phyloP scores from a whole-genome alignment of 2,797 vertebrate genomes.

The Syngnathus acus region DNA sequence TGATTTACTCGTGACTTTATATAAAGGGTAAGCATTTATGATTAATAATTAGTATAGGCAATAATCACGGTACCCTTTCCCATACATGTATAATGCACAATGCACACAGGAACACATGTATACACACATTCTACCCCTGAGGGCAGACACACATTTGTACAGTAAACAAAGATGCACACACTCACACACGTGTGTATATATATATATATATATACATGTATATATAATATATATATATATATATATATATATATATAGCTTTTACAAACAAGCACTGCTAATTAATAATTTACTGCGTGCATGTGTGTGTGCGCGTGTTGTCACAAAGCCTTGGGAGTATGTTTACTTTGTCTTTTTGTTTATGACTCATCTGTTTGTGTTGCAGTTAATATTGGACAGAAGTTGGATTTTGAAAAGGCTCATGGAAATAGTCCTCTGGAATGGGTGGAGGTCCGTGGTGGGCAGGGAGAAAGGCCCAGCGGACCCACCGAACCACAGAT shows the following conservation, averaged over 20 bases:
- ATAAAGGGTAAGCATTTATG: too few species aligned
- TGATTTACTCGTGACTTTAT: too few species aligned
- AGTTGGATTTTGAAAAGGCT: constrained; percentile 36
- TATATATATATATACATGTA: too few species aligned
- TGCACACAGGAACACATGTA: too few species aligned
- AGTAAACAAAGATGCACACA: too few species aligned
- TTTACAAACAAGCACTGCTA: constrained; percentile 1
- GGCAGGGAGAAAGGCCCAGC: not conserved
- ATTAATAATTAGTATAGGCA: too few species aligned
- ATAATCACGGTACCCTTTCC: too few species aligned
- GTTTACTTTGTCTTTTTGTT: constrained; percentile 72
- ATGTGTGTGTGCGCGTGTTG: constrained; percentile 17
- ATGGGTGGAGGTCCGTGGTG: not conserved
- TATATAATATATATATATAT: constrained; percentile 5
- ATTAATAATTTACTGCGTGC: constrained; percentile 5
- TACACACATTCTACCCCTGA: too few species aligned
- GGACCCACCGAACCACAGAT: too few species aligned
- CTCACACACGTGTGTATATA: too few species aligned
- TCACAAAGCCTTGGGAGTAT: constrained; percentile 52
- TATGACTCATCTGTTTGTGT: constrained; percentile 69
- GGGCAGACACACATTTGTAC: too few species aligned
- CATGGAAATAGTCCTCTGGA: constrained; percentile 24
- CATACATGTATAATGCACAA: too few species aligned
- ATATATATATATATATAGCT: not conserved
- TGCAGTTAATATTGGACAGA: constrained; percentile 75